Base-by-base conservation (phyloP, 2,888 invertebrate species). In the Latrodectus hesperus region DNA sequence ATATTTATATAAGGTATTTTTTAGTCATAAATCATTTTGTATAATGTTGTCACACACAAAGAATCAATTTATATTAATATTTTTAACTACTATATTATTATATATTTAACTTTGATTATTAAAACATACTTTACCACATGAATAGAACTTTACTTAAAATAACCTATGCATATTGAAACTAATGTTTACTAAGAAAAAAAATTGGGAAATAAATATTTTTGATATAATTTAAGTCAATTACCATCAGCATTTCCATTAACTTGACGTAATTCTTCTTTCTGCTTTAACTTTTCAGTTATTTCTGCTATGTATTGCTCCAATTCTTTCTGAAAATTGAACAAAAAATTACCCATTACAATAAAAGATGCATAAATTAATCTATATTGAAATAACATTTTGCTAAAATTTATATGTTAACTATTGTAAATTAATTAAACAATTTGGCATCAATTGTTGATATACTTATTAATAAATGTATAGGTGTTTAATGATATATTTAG, bases 231-330 rank as follows among this genome's bases (percentile, higher is more conserved):
- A n/a, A 60, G 11, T 60, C 4, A 76, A 73, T 55, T 79, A 88
- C 87, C 83, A n/a, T 84, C 79, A 51, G 95, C 94, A 92, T 95
- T 95, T 90, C 94, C 92, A 91, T 95, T 95, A 16, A 94, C 93
- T 91, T 94, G 93, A 90, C 96, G 93, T 90, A 95, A 91, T 92
- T 95, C 94, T 91, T 94, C 93, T 93, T 96, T 95, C 87, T 93
- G 92, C 91, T 94, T 93, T 84, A 95, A 92, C 91, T 95, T 94
- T 90, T 95, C 94, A 93, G 95, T 93, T 90, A 94, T 92, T 93
- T 95, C 95, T 90, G 93, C 92, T 17, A 94, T 92, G 90, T 93
- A 94, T 8, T 94, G 93, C 79, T 92, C 91, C 67, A 95, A 90
- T 76, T 90, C 90, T 81, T 89, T 89, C 91, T 91, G 78, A 73